A percentile compares a stretch with the other conserved stretches of the same genome.
These are phyloP conservation scores for Acheta domesticus DNA, from an alignment of 2,888 invertebrate species.

Conservation along the genomic window DNA sequence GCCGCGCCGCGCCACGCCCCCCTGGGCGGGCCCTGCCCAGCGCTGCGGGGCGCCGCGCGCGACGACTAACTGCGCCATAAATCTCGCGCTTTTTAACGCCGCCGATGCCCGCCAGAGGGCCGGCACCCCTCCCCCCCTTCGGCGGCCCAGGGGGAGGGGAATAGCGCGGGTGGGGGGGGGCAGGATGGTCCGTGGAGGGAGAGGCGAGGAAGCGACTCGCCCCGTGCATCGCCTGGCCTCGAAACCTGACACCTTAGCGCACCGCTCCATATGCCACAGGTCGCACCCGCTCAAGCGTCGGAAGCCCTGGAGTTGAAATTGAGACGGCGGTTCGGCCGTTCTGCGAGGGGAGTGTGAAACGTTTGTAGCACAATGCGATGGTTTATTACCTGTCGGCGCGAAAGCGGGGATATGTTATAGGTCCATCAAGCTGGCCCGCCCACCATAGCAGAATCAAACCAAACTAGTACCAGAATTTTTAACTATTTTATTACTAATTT, in stretches of 20 bases:
- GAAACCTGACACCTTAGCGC: conserved; percentile 45
- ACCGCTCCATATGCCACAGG: conserved; percentile 47
- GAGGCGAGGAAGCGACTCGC: conserved; percentile 36
- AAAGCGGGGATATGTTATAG: no score
- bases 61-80: not conserved
- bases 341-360: no score
- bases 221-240: conserved; percentile 32
- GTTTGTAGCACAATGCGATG: no score
- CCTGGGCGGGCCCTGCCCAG: not conserved
- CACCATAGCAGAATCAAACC: no score
- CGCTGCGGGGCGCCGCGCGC: not conserved
- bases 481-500: no score
- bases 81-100: not conserved
- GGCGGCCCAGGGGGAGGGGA: not conserved
- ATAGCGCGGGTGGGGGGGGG: not conserved
- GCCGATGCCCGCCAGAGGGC: not conserved
- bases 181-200: not conserved
- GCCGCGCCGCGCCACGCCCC: not conserved
- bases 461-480: no score
- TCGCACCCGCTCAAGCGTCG: conserved; percentile 33
- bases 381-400: no score
- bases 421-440: no score
- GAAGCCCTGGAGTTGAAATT: no score
- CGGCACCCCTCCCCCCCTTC: not conserved
- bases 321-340: no score